Percentiles rank a stretch among this genome's conserved stretches.
Conservation (phyloP, 1,140 invertebrate genomes). For the Bombus turneri region DNA sequence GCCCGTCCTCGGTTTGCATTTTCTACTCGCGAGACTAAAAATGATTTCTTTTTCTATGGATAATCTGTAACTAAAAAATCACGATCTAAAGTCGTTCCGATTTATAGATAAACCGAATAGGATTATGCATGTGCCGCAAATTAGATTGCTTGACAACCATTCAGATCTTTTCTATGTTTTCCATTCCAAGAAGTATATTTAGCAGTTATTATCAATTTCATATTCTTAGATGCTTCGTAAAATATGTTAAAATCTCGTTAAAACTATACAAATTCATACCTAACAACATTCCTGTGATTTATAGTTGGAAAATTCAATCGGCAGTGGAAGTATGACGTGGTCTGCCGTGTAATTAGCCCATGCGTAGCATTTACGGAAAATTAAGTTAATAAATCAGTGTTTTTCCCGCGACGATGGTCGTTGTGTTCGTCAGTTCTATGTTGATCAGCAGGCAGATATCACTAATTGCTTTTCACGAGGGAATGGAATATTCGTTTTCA, state of each 20-base stretch:
- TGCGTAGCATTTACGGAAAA: background rate
- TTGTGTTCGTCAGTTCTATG: background rate
- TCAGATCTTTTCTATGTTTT: too few species aligned
- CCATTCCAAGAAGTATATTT: too few species aligned
- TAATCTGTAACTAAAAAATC: too few species aligned
- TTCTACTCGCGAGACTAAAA: too few species aligned
- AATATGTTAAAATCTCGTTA: too few species aligned
- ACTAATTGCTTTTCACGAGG: background rate
- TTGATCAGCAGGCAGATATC: background rate
- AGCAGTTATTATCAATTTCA: background rate
- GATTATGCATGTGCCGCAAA: background rate
- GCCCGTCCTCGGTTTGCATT: background rate
- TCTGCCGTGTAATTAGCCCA: background rate
- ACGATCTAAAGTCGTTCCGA: too few species aligned
- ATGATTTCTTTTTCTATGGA: too few species aligned
- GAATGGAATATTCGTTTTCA: background rate
- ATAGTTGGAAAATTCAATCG: too few species aligned
- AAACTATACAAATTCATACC: too few species aligned
- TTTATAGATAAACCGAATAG: background rate
- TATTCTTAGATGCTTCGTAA: background rate
- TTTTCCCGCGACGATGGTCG: background rate
- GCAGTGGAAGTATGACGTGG: too few species aligned
- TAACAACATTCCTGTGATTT: too few species aligned
- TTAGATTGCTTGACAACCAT: too few species aligned
- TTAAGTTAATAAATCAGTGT: conserved; percentile 10